Base-by-base conservation (phyloP, 2,888 invertebrate species). In the Cistogaster globosa region DNA sequence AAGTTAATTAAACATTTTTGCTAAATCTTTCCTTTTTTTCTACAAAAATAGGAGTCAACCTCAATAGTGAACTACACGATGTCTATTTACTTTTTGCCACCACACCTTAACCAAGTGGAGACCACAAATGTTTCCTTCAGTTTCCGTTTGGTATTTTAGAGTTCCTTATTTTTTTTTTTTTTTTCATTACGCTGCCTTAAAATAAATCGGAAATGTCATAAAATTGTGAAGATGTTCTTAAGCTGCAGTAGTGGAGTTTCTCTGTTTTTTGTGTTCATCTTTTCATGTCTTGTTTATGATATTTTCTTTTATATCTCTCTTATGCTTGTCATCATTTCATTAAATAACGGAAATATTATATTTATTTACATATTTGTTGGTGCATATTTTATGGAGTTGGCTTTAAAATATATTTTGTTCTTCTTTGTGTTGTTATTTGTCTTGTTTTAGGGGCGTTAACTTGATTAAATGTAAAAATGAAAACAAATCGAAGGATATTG, bases 151-250 rank as follows among this genome's bases (percentile, higher is more conserved):
- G 53, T 74, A 45, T 74, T 22, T 42, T 7, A 26, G 36, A 45
- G 74, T 58, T 48, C 55, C 45, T 58, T n/a, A 36, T 51, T 6
- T 38, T 38, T 38, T 38, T 12, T 12, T 32, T 32, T 32, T 20
- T 45, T 75, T 57, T 26, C 22, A 57, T 65, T 51, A 55, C 32
- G 48, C 36, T 80, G 60, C 45, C 58, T 60, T 20, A 9, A 53
- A 76, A 51, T 63, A 82, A 76, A 71, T 82, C 82, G 76, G 76
- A 82, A 82, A 76, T 82, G 63, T 76, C 62, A 82, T 69, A 82
- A 76, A 82, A 76, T 71, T 82, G 71, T 82, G 69, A 32, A 76
- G 76, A 76, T 82, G 51, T 58, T 76, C 11, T 53, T 8, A 63
- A 12, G 71, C 48, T 65, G 69, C 63, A 65, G 16, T 65, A 18